Percentiles rank a stretch among this genome's conserved stretches.
phyloP scores from a whole-genome alignment of 2,888 invertebrate genomes.

The Drosophila formosana region DNA sequence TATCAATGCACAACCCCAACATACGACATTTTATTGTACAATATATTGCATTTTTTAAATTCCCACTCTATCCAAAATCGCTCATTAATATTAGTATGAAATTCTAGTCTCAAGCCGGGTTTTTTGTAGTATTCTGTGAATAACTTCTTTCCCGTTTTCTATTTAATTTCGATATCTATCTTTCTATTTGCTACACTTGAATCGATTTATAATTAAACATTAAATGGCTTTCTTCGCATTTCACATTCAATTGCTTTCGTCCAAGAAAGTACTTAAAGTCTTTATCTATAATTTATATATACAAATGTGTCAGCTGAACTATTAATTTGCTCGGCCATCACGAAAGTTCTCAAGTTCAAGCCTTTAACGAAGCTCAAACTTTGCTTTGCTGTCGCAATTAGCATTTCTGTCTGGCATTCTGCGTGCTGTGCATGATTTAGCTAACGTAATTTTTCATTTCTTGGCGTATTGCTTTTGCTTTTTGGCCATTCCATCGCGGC shows the following conservation, averaged over 20 bases:
- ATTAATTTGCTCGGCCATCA: not conserved
- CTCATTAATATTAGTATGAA: too few species aligned
- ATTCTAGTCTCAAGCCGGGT: too few species aligned
- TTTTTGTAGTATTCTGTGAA: too few species aligned
- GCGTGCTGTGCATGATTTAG: constrained; percentile 19
- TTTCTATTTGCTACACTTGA: too few species aligned
- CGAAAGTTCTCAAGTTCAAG: not conserved
- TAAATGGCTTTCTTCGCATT: not conserved
- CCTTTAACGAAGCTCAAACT: not conserved
- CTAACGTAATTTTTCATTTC: constrained; percentile 2
- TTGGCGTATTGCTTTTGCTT: not conserved
- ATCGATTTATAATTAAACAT: too few species aligned
- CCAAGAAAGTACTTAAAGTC: not conserved
- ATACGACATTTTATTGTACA: too few species aligned
- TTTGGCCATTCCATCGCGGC: not conserved
- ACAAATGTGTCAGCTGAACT: not conserved
- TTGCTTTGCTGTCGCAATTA: constrained; percentile 1
- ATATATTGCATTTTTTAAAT: too few species aligned
- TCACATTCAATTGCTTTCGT: not conserved
- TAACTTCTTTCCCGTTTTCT: too few species aligned
- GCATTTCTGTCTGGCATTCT: constrained; percentile 6
- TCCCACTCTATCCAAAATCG: too few species aligned
- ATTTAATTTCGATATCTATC: too few species aligned
- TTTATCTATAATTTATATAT: not conserved
- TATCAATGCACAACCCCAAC: too few species aligned